phyloP scores from a whole-genome alignment of 2,113 vertebrate species.

The Platanista minor region DNA sequence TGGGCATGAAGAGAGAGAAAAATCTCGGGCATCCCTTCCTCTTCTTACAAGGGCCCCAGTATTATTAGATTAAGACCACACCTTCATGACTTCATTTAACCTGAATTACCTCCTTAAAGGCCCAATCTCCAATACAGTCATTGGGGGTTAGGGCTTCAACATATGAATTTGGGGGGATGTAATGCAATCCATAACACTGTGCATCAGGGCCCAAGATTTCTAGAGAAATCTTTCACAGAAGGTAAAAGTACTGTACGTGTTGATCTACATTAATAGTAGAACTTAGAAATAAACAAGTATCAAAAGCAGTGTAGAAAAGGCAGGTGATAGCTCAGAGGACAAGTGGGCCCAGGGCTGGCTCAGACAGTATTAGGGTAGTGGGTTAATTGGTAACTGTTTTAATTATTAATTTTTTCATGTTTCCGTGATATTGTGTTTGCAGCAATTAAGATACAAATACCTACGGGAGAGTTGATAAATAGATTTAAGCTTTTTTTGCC shows the following conservation, averaged over 20 bases:
- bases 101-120: neutral
- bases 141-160: neutral
- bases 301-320: neutral
- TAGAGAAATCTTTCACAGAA: neutral
- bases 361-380: neutral
- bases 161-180: neutral
- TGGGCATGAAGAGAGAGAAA: too few relatives aligned
- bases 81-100: neutral
- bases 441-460: neutral
- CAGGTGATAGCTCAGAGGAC: neutral
- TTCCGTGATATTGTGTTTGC: neutral
- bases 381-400: neutral
- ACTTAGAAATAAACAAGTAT: neutral
- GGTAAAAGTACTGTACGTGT: neutral
- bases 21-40: too few relatives aligned
- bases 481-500: neutral
- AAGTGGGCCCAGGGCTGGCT: neutral
- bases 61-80: too few relatives aligned
- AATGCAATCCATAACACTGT: neutral
- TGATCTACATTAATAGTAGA: neutral
- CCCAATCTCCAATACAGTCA: neutral
- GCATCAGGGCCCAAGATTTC: neutral
- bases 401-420: neutral
- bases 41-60: too few relatives aligned
- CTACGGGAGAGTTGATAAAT: neutral